Evolutionary conservation across 1,140 invertebrate genomes (phyloP).

Genomic region (Mya arenaria): DNA sequence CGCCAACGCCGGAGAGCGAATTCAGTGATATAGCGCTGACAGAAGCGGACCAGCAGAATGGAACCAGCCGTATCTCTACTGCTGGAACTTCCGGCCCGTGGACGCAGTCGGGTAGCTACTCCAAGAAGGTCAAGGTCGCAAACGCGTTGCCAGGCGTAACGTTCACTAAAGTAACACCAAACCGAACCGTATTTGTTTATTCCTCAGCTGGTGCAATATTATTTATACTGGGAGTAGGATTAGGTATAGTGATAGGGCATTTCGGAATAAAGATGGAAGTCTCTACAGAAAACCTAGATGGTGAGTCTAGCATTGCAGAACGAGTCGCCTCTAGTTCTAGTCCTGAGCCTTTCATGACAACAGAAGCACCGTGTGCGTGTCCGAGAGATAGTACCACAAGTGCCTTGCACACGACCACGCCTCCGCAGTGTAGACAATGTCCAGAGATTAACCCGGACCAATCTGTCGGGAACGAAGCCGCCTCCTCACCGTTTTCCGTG

Average conservation of each 20-base stretch:
- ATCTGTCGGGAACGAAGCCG: background rate
- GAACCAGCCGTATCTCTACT: too few relatives aligned
- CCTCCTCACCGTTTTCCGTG: slow-evolving; percentile 10
- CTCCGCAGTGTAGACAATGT: slow-evolving; percentile 4
- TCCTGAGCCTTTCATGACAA: too few relatives aligned
- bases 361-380: background rate
- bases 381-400: background rate
- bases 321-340: background rate
- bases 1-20: too few relatives aligned
- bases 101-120: background rate
- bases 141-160: background rate
- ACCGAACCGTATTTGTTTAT: background rate
- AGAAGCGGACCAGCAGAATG: too few relatives aligned
- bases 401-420: too few relatives aligned
- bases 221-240: background rate
- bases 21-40: too few relatives aligned
- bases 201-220: background rate
- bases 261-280: background rate
- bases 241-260: background rate
- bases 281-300: too few relatives aligned
- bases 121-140: background rate
- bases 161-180: background rate
- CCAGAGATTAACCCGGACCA: background rate
- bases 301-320: too few relatives aligned
- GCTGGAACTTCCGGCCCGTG: background rate